Evolutionary conservation across 2,797 vertebrate genomes (phyloP).

Genomic region (Bucorvus abyssinicus): DNA sequence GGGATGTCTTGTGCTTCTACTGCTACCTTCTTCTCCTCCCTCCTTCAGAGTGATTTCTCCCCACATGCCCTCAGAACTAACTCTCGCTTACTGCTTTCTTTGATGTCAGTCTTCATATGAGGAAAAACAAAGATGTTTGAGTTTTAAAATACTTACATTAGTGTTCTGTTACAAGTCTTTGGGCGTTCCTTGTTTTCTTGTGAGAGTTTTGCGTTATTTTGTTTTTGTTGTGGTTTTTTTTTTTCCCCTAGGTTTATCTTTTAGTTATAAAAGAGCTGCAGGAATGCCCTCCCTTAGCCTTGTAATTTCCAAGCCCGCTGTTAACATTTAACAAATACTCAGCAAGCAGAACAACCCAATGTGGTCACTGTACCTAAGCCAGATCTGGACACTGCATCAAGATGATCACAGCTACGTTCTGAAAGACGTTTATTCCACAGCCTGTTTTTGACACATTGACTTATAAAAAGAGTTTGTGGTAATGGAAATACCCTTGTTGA

Average conservation of each 20-base stretch:
- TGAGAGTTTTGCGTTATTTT: constrained; percentile 16
- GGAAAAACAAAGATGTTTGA: constrained; percentile 7
- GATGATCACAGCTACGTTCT: neutral
- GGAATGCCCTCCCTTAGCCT: neutral
- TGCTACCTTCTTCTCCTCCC: neutral
- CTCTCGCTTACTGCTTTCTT: neutral
- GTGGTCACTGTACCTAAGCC: neutral
- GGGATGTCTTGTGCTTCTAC: neutral
- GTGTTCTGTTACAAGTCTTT: constrained; percentile 34
- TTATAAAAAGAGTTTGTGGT: neutral
- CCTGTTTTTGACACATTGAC: neutral
- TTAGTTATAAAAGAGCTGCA: neutral
- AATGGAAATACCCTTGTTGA: neutral
- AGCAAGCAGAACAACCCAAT: neutral
- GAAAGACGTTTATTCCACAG: neutral
- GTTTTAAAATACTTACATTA: constrained; percentile 42
- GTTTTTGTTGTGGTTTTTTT: neutral
- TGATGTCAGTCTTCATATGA: neutral
- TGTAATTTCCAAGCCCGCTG: neutral
- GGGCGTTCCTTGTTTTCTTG: constrained; percentile 42
- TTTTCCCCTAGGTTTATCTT: neutral
- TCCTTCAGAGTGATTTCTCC: neutral
- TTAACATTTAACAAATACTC: constrained; percentile 37
- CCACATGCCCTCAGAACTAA: neutral
- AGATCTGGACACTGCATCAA: neutral